A percentile compares a stretch with the other conserved stretches of the same genome.
These are phyloP conservation scores for Dioctria rufipes DNA, from an alignment of 2,888 invertebrate genomes.

Conservation along the genomic window DNA sequence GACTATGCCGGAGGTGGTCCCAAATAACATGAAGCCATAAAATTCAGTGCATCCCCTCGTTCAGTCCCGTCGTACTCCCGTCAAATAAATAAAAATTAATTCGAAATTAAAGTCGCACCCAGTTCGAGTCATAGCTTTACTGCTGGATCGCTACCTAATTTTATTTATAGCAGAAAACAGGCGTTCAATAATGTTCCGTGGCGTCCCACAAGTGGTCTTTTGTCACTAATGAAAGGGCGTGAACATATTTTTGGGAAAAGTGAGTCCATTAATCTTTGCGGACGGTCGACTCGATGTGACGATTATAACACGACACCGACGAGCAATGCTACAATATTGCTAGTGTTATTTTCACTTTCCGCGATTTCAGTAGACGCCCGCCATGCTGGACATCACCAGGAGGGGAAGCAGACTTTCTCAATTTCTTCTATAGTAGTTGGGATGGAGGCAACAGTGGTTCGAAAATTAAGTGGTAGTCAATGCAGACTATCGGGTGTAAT, in stretches of 20 bases:
- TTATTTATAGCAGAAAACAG: conserved; percentile 41
- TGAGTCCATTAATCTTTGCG: conserved; percentile 12
- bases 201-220: conserved; percentile 48
- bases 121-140: conserved; percentile 4
- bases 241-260: neutral
- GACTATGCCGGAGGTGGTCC: conserved; percentile 25
- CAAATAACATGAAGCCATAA: neutral
- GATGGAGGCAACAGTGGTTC: conserved; percentile 8
- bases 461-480: conserved; percentile 18
- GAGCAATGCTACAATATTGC: neutral
- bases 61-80: neutral
- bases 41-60: neutral
- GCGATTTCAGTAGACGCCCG: neutral
- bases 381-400: neutral
- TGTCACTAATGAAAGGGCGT: conserved; percentile 42
- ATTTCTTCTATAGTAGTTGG: neutral
- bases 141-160: conserved; percentile 28
- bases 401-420: neutral
- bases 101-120: conserved; percentile 44
- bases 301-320: neutral
- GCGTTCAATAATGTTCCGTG: conserved; percentile 10
- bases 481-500: conserved; percentile 2
- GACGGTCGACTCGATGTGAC: neutral
- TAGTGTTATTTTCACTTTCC: neutral
- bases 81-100: conserved; percentile 49